Evolutionary conservation across 1,140 invertebrate genomes (phyloP), one percentile per base, ranked within the genome.

Genomic region (Drosophila dunni): DNA sequence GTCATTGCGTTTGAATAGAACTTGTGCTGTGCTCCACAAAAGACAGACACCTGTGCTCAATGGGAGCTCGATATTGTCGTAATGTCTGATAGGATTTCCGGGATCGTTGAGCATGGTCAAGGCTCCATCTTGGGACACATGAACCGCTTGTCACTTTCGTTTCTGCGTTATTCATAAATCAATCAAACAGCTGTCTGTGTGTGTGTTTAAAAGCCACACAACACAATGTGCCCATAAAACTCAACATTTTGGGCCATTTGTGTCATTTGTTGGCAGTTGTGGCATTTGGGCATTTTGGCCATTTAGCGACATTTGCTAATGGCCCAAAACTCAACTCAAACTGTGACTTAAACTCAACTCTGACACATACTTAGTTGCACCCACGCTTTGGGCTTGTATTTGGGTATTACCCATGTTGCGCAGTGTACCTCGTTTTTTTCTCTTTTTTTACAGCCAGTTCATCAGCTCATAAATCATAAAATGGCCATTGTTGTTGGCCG

Each of bases 21-120:
- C 5, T 40, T 29, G 24, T 29, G 24, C 24, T 46, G n/a, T 34
- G 8, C 7, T 61, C 20, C 20, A n/a, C 17, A 51, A 51, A 9
- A 60, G 50, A 60, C 20, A 61, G 67, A 72, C 81, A 80, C 77
- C 78, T 84, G 81, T 84, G 81, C 68, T 64, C 46, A 24, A 60
- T 10, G 36, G 8, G 20, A n/a, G 61, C n/a, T 15, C 10, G 20
- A 15, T 44, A 1, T 40, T 50, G 45, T 33, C 20, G 46, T 11
- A 62, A 48, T 50, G 51, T 33, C 20, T 29, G 34, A 48, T 78
- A 85, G 82, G 82, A 85, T 86, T 86, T 85, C 82, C 82, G 82
- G 82, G 82, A 85, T 86, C 75, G 42, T 36, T 68, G 71, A 65
- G 70, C 56, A 58, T 76, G 66, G 56, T 15, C 62, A 63, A 36